Evolutionary conservation across 1,140 invertebrate species (phyloP), one percentile per base, ranked within the genome.

Genomic region (Bathynomus jamesi): DNA sequence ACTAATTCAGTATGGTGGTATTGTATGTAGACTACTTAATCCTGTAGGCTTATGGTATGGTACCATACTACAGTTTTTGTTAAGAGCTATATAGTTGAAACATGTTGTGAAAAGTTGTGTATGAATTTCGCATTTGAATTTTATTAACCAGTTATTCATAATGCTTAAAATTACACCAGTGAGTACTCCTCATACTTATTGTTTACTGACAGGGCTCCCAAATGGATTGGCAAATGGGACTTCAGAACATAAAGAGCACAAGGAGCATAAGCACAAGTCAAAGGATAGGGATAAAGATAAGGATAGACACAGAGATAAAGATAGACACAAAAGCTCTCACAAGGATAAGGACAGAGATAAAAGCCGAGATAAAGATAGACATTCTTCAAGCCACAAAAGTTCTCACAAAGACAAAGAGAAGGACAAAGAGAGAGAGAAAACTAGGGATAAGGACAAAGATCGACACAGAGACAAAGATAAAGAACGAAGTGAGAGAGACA

Each of bases 261-360:
- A 78, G 30, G 74, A 73, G 30, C 76, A 78, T 65, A 75, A 75
- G 32, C 72, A 75, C 61, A 75, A 74, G 28, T 74, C 74, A 28
- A 78, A 78, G 61, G 73, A 78, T 61, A 70, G 71, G 53, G 75
- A 77, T 28, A 74, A 72, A 63, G 73, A 72, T 61, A 72, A 84
- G 84, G 81, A 81, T 28, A 83, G 84, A 73, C 84, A 85, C 64
- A 86, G 83, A 74, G 85, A 87, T 70, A 85, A 83, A 72, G 81
- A 85, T 4, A 72, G 65, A 27, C 61, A 61, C 32, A 75, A 70
- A 25, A 66, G 69, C 40, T 67, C 78, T 76, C 74, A 84, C 63
- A 86, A 85, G 65, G 86, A 88, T 70, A 86, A 73, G 31, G 69
- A 69, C 30, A 72, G 40, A 65, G 86, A 88, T 70, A 86, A 73